Base-by-base conservation (phyloP, 2,113 vertebrate genomes). In the Strix aluco region DNA sequence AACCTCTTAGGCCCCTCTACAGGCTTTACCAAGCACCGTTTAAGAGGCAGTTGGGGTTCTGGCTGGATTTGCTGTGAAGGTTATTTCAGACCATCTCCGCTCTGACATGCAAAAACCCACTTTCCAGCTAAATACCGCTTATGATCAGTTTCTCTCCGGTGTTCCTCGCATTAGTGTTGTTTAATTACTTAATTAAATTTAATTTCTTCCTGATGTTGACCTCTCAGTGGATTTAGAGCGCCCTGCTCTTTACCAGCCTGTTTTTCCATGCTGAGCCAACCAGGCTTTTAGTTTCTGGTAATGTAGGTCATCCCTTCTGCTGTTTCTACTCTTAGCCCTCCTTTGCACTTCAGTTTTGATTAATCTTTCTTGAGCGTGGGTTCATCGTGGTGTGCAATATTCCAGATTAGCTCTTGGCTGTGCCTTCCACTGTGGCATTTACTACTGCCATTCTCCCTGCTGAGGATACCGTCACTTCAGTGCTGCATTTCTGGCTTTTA, bases 71-170 rank as follows among this genome's bases (percentile, higher is more conserved):
- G n/a, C n/a, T 34, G 22, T 5, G 13, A 46, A 27, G 65, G 17
- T 44, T 54, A 21, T 70, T 62, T 22, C 38, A 5, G 5, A 46
- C 40, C 55, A 7, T 25, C 63, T 36, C 21, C 8, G 15, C 54
- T 61, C 14, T 10, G 59, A 18, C 11, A 12, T 6, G 38, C 23
- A 63, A 51, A 81, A 63, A 55, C 75, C 58, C 8, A 0, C 5
- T 72, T 80, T n/a, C 75, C 18, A 55, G 34, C 86, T 47, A 46
- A 62, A 34, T 12, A 5, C 27, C 2, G 4, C 40, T 62, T 21
- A 6, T 3, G 10, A 46, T 63, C 42, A 0, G 6, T 69, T 46
- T 30, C 38, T 29, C 1, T 8, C 34, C 2, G 1, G 21, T 34
- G 15, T 58, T 71, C 58, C 36, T 57, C 38, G 18, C 51, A 1